Evolutionary conservation across 2,888 invertebrate species (phyloP).

Genomic region (Eudemis profundana): DNA sequence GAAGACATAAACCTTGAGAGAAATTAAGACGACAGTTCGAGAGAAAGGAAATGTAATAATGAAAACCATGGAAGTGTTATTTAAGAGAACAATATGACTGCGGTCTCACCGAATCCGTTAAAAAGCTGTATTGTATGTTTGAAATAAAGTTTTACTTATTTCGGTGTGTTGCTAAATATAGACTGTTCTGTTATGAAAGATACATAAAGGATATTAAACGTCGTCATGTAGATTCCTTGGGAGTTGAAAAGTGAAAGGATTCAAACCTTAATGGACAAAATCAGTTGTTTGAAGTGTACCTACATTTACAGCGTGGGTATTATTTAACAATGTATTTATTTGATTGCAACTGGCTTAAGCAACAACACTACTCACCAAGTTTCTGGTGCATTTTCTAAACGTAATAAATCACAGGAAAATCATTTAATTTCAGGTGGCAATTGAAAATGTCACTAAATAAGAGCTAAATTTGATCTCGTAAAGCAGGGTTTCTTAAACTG

Average conservation of each 20-base stretch:
- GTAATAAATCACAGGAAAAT: too few relatives aligned
- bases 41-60: too few relatives aligned
- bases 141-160: neutral
- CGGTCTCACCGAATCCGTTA: neutral
- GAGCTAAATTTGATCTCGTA: too few relatives aligned
- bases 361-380: too few relatives aligned
- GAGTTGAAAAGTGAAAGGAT: slow-evolving; percentile 38
- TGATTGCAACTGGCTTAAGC: neutral
- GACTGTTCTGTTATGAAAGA: slow-evolving; percentile 18
- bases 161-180: slow-evolving; percentile 13
- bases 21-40: too few relatives aligned
- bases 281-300: slow-evolving; percentile 28
- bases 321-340: neutral
- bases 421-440: too few relatives aligned
- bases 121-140: neutral
- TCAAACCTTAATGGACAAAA: slow-evolving; percentile 22
- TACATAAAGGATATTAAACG: neutral
- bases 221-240: slow-evolving; percentile 8
- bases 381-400: too few relatives aligned
- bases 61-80: too few relatives aligned
- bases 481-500: too few relatives aligned
- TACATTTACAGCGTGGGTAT: neutral
- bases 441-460: too few relatives aligned
- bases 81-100: too few relatives aligned
- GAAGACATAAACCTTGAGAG: too few relatives aligned